Conservation (phyloP, 2,113 vertebrate genomes). For the Diadophis punctatus region DNA sequence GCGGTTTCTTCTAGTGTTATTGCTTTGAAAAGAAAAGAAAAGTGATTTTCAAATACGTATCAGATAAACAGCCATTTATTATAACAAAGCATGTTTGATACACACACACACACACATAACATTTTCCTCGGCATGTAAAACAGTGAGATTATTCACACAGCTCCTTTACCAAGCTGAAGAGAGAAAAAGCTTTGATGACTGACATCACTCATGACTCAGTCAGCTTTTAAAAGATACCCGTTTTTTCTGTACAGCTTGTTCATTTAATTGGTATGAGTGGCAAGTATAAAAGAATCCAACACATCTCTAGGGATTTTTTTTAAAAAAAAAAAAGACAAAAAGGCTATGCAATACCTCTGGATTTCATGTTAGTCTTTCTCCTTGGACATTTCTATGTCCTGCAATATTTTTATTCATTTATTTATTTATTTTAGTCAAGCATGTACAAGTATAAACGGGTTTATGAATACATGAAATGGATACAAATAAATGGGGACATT, state of each 20-base stretch:
- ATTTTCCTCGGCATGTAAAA: constrained; percentile 8
- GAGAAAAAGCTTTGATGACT: neutral
- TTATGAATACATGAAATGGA: too few relatives aligned
- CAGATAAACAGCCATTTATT: neutral
- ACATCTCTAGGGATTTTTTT: constrained; percentile 26
- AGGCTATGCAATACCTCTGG: constrained; percentile 5
- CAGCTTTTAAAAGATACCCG: constrained; percentile 11
- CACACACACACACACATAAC: neutral
- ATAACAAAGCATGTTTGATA: neutral
- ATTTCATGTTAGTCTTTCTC: neutral
- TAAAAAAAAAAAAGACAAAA: constrained; percentile 1
- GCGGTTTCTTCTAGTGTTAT: constrained; percentile 24
- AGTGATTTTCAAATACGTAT: constrained; percentile 1
- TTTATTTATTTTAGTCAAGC: too few relatives aligned
- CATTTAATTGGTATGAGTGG: constrained; percentile 10
- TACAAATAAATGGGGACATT: too few relatives aligned
- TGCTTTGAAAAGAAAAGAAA: constrained; percentile 42
- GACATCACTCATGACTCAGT: neutral
- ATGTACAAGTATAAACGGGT: too few relatives aligned
- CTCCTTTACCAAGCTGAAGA: neutral
- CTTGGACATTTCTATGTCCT: neutral
- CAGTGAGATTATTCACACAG: neutral
- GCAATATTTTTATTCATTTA: neutral
- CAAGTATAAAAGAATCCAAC: constrained; percentile 21
- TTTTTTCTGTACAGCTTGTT: constrained; percentile 13